Evolutionary conservation across 2,797 vertebrate species (phyloP).

Genomic region (Xiphophorus birchmanni): DNA sequence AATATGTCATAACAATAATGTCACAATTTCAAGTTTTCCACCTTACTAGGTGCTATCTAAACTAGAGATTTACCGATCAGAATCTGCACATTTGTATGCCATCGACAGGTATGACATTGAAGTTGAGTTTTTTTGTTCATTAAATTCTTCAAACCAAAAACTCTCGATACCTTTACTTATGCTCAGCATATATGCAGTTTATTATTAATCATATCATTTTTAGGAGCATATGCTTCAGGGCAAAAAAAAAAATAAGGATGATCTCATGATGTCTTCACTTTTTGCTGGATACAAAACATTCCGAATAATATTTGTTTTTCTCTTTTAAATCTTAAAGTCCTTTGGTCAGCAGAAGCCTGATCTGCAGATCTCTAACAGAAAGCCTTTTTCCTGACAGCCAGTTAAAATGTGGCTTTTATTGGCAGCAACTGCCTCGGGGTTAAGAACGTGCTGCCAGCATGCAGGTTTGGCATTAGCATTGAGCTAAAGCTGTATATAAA

Average conservation of each 20-base stretch:
- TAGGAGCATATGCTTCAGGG: not conserved
- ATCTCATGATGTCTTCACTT: not conserved
- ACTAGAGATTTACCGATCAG: not conserved
- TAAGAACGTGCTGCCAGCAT: not conserved
- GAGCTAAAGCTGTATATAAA: not conserved
- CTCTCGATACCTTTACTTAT: not conserved
- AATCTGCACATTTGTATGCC: not conserved
- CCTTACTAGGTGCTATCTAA: not conserved
- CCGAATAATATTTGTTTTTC: too few species aligned
- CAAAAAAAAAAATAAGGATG: not conserved
- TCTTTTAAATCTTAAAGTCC: not conserved
- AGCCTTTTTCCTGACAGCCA: not conserved
- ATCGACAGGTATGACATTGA: not conserved
- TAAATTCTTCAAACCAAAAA: not conserved
- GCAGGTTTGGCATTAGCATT: not conserved
- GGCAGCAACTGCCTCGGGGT: not conserved
- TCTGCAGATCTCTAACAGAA: not conserved
- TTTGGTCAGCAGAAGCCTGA: not conserved
- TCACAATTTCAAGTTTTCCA: not conserved
- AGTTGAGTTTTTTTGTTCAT: not conserved
- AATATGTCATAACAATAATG: not conserved
- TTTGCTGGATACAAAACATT: not conserved
- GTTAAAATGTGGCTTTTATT: not conserved
- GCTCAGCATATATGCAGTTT: not conserved
- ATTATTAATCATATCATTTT: not conserved